Evolutionary conservation across 2,797 vertebrate genomes (phyloP).

Genomic region (Danio choprae): DNA sequence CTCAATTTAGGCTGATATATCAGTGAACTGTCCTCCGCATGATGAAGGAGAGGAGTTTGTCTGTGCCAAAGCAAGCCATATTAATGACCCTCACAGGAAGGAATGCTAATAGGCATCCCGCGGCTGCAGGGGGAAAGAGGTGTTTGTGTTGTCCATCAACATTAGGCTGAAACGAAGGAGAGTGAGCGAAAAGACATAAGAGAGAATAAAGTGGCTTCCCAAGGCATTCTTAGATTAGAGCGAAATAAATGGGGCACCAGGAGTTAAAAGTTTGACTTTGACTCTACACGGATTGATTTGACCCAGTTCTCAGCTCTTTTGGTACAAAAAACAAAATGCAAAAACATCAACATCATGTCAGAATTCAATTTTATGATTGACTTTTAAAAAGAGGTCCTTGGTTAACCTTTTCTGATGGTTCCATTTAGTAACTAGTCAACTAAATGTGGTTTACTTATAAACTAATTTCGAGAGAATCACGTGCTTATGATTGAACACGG

Average conservation of each 20-base stretch:
- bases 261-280: constrained; percentile 4
- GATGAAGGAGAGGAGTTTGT: constrained; percentile 47
- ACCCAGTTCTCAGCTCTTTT: not conserved
- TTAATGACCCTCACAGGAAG: constrained; percentile 45
- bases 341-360: not conserved
- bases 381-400: not conserved
- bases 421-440: no score
- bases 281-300: no score
- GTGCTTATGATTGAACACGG: no score
- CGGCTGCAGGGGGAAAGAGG: constrained; percentile 27
- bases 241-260: constrained; percentile 7
- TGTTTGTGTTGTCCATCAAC: constrained; percentile 52
- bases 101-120: constrained; percentile 40
- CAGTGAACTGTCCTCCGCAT: constrained; percentile 32
- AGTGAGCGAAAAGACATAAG: constrained; percentile 15
- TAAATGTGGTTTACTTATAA: no score
- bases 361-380: not conserved
- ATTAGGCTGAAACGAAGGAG: constrained; percentile 33
- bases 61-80: constrained; percentile 46
- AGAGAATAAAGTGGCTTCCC: constrained; percentile 14
- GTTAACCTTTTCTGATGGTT: no score
- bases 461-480: no score
- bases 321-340: not conserved
- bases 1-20: constrained; percentile 38
- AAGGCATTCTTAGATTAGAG: not conserved